Evolutionary conservation across 2,888 invertebrate genomes (phyloP).

Genomic region (Netelia inedita): DNA sequence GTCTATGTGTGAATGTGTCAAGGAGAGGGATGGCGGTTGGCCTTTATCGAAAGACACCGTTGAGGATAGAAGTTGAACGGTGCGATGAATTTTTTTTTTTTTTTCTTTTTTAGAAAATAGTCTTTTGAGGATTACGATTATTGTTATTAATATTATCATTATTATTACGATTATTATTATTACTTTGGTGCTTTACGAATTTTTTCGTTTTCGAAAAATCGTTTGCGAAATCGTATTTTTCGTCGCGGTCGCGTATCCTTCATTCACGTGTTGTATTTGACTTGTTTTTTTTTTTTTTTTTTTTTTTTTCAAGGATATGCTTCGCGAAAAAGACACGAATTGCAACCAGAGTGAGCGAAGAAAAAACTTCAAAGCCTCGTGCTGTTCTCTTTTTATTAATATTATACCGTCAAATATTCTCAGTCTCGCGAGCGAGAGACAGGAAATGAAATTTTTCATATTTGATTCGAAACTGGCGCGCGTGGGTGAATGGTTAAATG

Average conservation of each 20-base stretch:
- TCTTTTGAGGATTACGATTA: constrained; percentile 29
- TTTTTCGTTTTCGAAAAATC: constrained; percentile 12
- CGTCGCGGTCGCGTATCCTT: background rate
- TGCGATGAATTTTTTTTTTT: constrained; percentile 41
- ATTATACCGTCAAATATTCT: background rate
- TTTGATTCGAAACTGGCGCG: background rate
- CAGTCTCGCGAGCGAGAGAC: constrained; percentile 1
- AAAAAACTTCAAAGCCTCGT: constrained; percentile 20
- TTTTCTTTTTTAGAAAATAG: constrained; percentile 31
- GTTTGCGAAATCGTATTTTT: constrained; percentile 3
- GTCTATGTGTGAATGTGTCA: constrained; percentile 10
- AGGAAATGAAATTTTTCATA: background rate
- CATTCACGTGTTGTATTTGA: background rate
- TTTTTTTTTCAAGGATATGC: background rate
- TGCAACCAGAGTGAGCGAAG: constrained; percentile 24
- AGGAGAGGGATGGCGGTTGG: background rate
- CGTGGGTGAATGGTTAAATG: background rate
- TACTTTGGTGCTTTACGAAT: constrained; percentile 37
- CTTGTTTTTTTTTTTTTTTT: too few species aligned
- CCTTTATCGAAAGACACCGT: constrained; percentile 48
- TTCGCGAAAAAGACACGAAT: constrained; percentile 16
- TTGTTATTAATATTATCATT: constrained; percentile 18
- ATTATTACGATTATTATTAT: constrained; percentile 19
- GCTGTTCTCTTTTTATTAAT: constrained; percentile 26
- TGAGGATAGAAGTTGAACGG: constrained; percentile 27